These are phyloP conservation scores for Lithophane leautieri DNA, from an alignment of 2,888 invertebrate genomes.

Conservation along the genomic window DNA sequence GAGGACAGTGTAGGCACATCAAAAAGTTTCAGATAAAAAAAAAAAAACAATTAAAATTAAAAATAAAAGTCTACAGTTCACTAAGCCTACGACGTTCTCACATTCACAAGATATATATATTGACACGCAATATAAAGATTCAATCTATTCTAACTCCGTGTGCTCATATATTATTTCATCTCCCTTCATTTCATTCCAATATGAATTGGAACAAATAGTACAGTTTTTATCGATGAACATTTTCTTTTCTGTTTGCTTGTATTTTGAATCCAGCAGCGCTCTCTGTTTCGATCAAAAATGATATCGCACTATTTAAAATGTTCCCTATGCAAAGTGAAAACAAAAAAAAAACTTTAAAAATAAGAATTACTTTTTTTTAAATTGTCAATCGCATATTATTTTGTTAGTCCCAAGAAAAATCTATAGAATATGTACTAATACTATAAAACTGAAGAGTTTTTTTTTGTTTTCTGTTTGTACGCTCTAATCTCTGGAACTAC, in stretches of 20 bases:
- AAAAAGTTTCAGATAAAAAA: too few species aligned
- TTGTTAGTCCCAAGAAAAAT: background rate
- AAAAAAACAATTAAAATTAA: too few species aligned
- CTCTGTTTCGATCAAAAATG: background rate
- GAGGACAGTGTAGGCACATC: too few species aligned
- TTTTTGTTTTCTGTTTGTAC: too few species aligned
- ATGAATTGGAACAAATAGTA: conserved; percentile 4
- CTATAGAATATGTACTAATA: too few species aligned
- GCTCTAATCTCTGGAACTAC: too few species aligned
- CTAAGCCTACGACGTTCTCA: too few species aligned
- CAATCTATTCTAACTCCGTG: background rate
- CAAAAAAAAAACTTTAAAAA: background rate
- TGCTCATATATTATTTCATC: background rate
- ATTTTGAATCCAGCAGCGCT: conserved; percentile 17
- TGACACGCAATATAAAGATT: background rate
- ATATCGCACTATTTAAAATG: background rate
- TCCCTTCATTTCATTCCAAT: background rate
- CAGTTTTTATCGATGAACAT: background rate
- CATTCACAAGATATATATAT: too few species aligned
- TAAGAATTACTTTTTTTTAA: background rate
- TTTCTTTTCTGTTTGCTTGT: background rate
- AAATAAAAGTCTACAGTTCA: too few species aligned
- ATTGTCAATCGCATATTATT: background rate
- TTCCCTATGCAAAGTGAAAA: background rate
- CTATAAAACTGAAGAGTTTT: too few species aligned